phyloP scores from a whole-genome alignment of 2,888 invertebrate genomes.

The Tridacna crocea region DNA sequence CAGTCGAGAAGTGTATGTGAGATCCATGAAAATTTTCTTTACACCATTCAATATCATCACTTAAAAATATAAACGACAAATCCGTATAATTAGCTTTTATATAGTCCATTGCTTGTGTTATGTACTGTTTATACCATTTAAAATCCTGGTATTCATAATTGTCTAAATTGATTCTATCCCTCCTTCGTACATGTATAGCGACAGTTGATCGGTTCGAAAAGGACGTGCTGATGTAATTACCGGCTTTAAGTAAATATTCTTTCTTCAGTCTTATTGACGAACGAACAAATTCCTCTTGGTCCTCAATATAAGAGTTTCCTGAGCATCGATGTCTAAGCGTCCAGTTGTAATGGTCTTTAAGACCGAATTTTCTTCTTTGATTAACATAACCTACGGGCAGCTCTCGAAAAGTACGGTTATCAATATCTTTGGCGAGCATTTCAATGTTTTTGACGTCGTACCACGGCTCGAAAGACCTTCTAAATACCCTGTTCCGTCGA shows the following conservation, averaged over 20 bases:
- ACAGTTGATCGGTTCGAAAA: slow-evolving; percentile 7
- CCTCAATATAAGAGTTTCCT: background rate
- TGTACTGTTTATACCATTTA: slow-evolving; percentile 9
- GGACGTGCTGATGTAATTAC: background rate
- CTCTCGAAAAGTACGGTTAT: too few species aligned
- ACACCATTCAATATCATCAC: slow-evolving; percentile 9
- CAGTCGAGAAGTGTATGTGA: background rate
- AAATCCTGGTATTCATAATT: background rate
- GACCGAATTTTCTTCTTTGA: too few species aligned
- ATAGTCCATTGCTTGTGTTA: background rate
- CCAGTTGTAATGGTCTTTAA: background rate
- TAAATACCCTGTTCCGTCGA: background rate
- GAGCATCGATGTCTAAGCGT: background rate
- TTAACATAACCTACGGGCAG: too few species aligned
- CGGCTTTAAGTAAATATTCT: background rate
- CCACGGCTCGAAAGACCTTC: too few species aligned
- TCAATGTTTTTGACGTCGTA: too few species aligned
- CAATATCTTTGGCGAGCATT: too few species aligned
- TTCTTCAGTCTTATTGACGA: slow-evolving; percentile 3
- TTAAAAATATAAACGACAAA: background rate
- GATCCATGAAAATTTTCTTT: background rate
- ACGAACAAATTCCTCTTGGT: background rate
- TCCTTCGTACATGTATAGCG: slow-evolving; percentile 10
- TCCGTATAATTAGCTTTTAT: background rate
- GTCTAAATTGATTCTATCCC: background rate